These are phyloP conservation scores for Idaea aversata DNA, from an alignment of 2,888 invertebrate species.

Conservation along the genomic window DNA sequence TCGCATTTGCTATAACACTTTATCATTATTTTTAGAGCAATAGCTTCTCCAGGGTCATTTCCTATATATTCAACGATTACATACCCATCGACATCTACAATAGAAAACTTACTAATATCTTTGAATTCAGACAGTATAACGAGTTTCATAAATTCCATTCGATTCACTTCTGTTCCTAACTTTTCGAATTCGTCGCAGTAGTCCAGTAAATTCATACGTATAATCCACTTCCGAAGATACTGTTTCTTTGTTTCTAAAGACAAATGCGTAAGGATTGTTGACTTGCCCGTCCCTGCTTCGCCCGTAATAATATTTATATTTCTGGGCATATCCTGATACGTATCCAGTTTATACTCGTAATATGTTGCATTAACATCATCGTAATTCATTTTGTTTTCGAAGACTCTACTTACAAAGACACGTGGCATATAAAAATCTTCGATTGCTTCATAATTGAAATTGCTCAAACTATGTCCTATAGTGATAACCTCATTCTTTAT, in stretches of 20 bases:
- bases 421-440: constrained; percentile 9
- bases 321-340: not conserved
- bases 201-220: constrained; percentile 19
- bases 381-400: not conserved
- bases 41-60: not conserved
- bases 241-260: constrained; percentile 22
- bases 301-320: constrained; percentile 7
- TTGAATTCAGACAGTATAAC: constrained; percentile 3
- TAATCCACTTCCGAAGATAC: constrained; percentile 22
- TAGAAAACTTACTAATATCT: not conserved
- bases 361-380: not conserved
- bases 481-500: constrained; percentile 6
- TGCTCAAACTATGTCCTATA: constrained; percentile 5
- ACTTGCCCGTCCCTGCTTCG: constrained; percentile 31
- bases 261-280: constrained; percentile 28
- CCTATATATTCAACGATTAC: constrained; percentile 12
- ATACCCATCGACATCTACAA: not conserved
- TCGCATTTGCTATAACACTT: constrained; percentile 18
- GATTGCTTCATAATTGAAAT: constrained; percentile 8
- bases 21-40: not conserved
- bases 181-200: constrained; percentile 14
- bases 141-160: constrained; percentile 4
- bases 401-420: not conserved
- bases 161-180: constrained; percentile 12
- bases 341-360: not conserved